Evolutionary conservation across 2,888 invertebrate genomes (phyloP), one percentile per base, ranked within the genome.

Genomic region (Caenorhabditis plicata): DNA sequence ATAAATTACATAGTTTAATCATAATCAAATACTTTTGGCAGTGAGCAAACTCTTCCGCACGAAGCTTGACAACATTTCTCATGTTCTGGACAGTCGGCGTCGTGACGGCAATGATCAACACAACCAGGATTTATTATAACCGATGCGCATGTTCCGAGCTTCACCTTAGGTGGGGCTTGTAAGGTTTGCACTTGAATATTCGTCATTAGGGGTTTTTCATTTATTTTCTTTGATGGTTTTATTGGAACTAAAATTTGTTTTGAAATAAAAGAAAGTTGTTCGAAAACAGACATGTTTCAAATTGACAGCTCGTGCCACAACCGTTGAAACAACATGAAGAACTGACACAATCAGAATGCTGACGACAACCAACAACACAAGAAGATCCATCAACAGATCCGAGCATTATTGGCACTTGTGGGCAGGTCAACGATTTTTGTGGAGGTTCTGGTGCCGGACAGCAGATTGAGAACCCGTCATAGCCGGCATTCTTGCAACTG

Each of bases 41-140:
- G 47, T 7, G 53, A 46, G 35, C 62, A 64, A 36, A 60, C 40
- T 19, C 52, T 52, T 32, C 65, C 68, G 42, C 79, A 79, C 4
- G 77, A 77, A 22, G 76, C 74, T 20, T 49, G 57, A 53, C 79
- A 79, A 50, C 79, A 79, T 45, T 80, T 79, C 33, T 55, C 52
- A 42, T 67, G 64, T 0, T 68, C 70, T 1, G 64, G 63, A 33
- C 79, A 79, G 36, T 78, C 74, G 3, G 47, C 36, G 46, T 79
- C 79, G 2, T 46, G 41, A 9, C 35, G 41, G 32, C 74, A 74
- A 38, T 68, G 62, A 26, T 65, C 65, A 15, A 46, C 36, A 27
- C 64, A 64, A 20, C 64, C 64, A 4, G 67, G 63, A 39, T 67
- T 67, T 9, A 64, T 42, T 3, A 67, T 38, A 29, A 61, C 26